Percentiles rank a stretch among this genome's conserved stretches.
Evolutionary conservation across 2,888 invertebrate species (phyloP).

Genomic region (Timandra comae): DNA sequence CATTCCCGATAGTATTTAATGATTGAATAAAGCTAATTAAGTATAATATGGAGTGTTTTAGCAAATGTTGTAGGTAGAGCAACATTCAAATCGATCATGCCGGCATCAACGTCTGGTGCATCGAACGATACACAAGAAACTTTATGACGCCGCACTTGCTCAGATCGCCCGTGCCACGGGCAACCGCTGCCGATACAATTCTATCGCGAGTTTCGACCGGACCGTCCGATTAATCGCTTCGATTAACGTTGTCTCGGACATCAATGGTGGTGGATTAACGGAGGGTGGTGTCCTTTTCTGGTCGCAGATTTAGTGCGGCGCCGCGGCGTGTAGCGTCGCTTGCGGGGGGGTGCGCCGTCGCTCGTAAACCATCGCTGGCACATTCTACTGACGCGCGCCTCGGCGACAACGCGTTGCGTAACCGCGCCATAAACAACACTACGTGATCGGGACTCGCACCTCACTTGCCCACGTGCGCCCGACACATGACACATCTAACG

Average conservation of each 20-base stretch:
- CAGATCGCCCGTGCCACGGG: conserved; percentile 61
- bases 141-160: conserved; percentile 74
- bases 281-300: conserved; percentile 72
- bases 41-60: too few species aligned
- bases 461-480: conserved; percentile 65
- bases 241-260: conserved; percentile 69
- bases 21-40: too few species aligned
- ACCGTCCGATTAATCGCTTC: conserved; percentile 69
- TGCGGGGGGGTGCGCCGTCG: conserved; percentile 64
- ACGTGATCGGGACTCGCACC: conserved; percentile 59
- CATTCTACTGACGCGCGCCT: conserved; percentile 76
- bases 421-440: conserved; percentile 73
- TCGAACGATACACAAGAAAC: conserved; percentile 77
- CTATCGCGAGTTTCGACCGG: conserved; percentile 59
- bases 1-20: too few species aligned
- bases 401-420: conserved; percentile 76
- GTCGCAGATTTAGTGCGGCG: conserved; percentile 76
- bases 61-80: conserved; percentile 60
- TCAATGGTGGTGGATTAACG: conserved; percentile 69
- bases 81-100: conserved; percentile 39
- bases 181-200: conserved; percentile 63
- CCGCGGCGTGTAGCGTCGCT: conserved; percentile 67
- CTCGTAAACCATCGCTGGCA: conserved; percentile 76
- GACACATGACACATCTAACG: conserved; percentile 61
- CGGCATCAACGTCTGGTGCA: conserved; percentile 74